Conservation (phyloP, 2,888 invertebrate genomes). For the Meghimatium bilineatum region DNA sequence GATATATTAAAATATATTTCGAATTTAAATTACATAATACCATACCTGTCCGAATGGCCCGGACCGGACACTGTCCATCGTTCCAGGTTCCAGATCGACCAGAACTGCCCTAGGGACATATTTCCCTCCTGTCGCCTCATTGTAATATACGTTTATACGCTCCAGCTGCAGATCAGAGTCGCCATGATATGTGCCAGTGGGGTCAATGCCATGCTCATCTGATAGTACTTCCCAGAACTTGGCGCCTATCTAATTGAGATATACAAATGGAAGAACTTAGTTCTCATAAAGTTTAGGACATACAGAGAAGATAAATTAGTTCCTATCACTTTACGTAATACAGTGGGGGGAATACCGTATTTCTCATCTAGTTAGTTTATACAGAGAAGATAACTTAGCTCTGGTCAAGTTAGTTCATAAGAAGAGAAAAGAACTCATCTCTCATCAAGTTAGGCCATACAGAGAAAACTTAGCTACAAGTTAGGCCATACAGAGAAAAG, state of each 20-base stretch:
- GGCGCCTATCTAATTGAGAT: slow-evolving; percentile 33
- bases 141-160: slow-evolving; percentile 50
- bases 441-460: slow-evolving; percentile 22
- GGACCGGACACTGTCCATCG: slow-evolving; percentile 54
- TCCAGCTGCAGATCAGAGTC: slow-evolving; percentile 76
- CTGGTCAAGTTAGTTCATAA: no score
- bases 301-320: no score
- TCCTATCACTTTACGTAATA: no score
- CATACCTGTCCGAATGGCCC: slow-evolving; percentile 53
- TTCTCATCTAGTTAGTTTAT: no score
- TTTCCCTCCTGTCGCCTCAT: slow-evolving; percentile 54
- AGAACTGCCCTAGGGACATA: slow-evolving; percentile 52
- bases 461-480: no score
- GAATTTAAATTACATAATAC: neutral
- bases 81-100: slow-evolving; percentile 51
- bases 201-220: slow-evolving; percentile 60
- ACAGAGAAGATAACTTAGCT: no score
- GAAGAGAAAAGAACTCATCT: slow-evolving; percentile 65
- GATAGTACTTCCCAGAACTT: slow-evolving; percentile 69
- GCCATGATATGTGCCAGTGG: slow-evolving; percentile 71
- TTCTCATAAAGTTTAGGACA: no score
- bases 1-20: no score
- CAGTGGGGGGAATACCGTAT: no score
- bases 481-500: no score
- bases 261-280: neutral